Evolutionary conservation across 2,888 invertebrate genomes (phyloP), one percentile per base, ranked within the genome.

Genomic region (Cheilosia grossa): DNA sequence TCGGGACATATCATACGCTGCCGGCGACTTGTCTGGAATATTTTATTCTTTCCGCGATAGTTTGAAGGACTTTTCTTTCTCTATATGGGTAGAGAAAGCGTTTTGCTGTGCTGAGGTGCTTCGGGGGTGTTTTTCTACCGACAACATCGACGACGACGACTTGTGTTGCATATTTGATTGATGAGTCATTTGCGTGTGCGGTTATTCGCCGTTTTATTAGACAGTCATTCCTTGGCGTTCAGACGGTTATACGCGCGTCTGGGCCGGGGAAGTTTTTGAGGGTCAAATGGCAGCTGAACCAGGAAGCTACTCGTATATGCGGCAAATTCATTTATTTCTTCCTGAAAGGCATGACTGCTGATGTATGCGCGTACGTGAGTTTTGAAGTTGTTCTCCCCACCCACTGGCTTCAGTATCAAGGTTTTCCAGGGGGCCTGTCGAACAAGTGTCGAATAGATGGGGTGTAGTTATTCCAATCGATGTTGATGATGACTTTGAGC

Each of bases 151-250:
- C 66, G 63, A 54, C 72, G 66, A 72, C 66, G 75, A 70, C 80
- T 81, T 72, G 80, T 61, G 75, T 63, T 80, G 85, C 79, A 85
- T 85, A 85, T 63, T 85, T 85, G 85, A 85, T 85, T 81, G 85
- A 85, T 85, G 85, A 81, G 80, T 85, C 81, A 85, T 85, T 85
- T 72, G 80, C 85, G 85, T 85, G 85, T 17, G 37, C 37, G 72
- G 80, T 77, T 75, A 75, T 80, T 74, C 75, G 74, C 75, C 75
- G 75, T 75, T 67, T 54, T 33, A 64, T 70, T 53, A 58, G 37
- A 37, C 37, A 59, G 82, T 59, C 66, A 72, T 78, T 82, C 53
- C 15, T 64, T 70, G 15, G 44, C 54, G 53, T 85, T 70, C 75
- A 74, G 70, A 75, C 74, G 42, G 7, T 51, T 37, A 37, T 13